Evolutionary conservation across 23 tunicate genomes (phyloP).

Genomic region (Ciona savignyi): DNA sequence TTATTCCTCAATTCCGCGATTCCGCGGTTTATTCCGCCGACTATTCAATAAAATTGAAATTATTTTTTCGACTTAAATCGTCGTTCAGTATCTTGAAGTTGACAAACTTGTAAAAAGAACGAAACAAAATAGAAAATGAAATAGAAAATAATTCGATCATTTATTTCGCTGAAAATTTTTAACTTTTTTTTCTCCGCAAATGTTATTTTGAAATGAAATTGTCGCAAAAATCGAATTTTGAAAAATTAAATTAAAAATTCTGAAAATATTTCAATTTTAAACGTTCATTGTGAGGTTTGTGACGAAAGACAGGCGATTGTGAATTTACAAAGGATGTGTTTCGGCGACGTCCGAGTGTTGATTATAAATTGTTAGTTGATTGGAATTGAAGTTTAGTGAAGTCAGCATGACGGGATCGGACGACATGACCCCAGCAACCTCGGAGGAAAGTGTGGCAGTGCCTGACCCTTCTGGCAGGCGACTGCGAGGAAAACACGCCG

Average conservation of each 20-base stretch:
- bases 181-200: too few relatives aligned
- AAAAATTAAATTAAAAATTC: too few relatives aligned
- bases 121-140: too few relatives aligned
- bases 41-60: background rate
- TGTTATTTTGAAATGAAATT: too few relatives aligned
- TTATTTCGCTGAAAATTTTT: too few relatives aligned
- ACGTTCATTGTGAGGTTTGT: background rate
- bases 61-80: background rate
- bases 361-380: constrained; percentile 4
- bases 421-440: constrained; percentile 90
- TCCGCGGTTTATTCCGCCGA: background rate
- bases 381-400: constrained; percentile 8
- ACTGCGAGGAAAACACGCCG: constrained; percentile 35
- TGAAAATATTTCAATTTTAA: too few relatives aligned
- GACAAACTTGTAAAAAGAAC: too few relatives aligned
- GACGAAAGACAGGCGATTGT: constrained; percentile 8
- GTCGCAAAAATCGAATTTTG: too few relatives aligned
- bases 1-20: background rate
- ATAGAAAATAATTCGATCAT: too few relatives aligned
- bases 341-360: constrained; percentile 34
- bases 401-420: constrained; percentile 48
- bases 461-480: constrained; percentile 47
- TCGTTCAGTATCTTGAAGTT: too few relatives aligned
- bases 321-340: constrained; percentile 4
- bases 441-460: constrained; percentile 75